Evolutionary conservation across 2,888 invertebrate species (phyloP), one percentile per base, ranked within the genome.

Genomic region (Temnothorax unifasciatus): DNA sequence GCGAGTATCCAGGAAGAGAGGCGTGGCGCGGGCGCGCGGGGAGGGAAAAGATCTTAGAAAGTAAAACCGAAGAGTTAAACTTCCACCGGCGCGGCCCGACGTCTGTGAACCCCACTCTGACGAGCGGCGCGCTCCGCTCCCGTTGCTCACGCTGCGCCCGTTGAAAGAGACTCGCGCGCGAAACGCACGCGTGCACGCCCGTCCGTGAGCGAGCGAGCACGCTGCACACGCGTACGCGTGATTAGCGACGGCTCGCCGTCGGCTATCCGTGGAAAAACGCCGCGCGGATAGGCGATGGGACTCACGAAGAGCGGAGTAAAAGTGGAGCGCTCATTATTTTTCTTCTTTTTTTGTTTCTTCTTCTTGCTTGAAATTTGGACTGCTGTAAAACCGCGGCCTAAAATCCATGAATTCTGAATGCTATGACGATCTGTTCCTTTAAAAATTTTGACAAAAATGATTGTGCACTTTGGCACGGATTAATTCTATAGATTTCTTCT

Each of bases 31-130:
- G 76, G 47, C 8, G 71, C 61, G 77, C 61, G 77, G 68, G 86
- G 85, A 86, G 90, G 89, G 86, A 15, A 91, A 83, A 74, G 85
- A 90, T 91, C 92, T 93, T 94, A 94, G 94, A 94, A 94, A 94
- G 94, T 94, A 94, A 94, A 94, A 94, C 93, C 91, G 92, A 94
- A 93, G 93, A 92, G 88, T 86, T 91, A 90, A 90, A 90, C 89
- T 90, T 90, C 88, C 85, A 87, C 83, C 71, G 88, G 64, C 79
- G 85, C 64, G 54, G 76, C 71, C 77, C 52, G 85, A 29, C 77
- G 79, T 77, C 66, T 34, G 38, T 47, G 21, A 83, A 92, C 94
- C 94, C 94, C 94, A 93, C 94, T 94, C 93, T 92, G 91, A 84
- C 85, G 89, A 90, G 86, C 89, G 89, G 66, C 66, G 66, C 66